These are phyloP conservation scores for Siderastrea radians DNA, from an alignment of 92 coral and sea anemone species.

Conservation along the genomic window DNA sequence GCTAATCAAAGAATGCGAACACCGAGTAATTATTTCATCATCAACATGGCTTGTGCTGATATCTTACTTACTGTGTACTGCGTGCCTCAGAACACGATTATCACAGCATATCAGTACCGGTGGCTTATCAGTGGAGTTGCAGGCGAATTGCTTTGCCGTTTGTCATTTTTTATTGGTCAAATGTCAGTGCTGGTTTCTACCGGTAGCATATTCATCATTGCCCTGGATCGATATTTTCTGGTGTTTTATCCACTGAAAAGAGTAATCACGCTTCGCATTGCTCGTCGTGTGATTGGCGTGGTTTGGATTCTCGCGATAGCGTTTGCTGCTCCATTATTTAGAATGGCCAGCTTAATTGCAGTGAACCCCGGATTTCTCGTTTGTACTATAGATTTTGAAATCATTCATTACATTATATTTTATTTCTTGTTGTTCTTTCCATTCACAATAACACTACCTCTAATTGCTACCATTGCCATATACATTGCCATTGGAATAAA, in stretches of 20 bases:
- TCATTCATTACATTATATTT: neutral
- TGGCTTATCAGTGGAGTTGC: constrained; percentile 70
- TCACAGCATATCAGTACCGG: constrained; percentile 20
- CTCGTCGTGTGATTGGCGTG: constrained; percentile 37
- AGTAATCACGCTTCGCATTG: constrained; percentile 34
- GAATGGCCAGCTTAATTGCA: constrained; percentile 24
- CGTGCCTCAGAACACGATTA: constrained; percentile 48
- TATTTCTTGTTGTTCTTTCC: constrained; percentile 49
- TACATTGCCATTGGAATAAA: constrained; percentile 77
- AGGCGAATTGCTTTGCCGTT: constrained; percentile 63
- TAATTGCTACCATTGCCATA: constrained; percentile 43
- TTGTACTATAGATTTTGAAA: constrained; percentile 33
- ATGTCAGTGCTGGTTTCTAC: constrained; percentile 70
- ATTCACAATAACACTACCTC: constrained; percentile 58
- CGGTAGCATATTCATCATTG: constrained; percentile 63
- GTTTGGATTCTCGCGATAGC: constrained; percentile 52
- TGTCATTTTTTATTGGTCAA: constrained; percentile 42
- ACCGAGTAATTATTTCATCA: constrained; percentile 73
- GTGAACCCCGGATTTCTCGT: neutral
- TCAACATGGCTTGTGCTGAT: constrained; percentile 74
- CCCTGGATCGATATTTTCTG: constrained; percentile 78
- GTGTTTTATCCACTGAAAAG: constrained; percentile 75
- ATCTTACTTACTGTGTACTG: constrained; percentile 43
- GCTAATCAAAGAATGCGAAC: constrained; percentile 66
- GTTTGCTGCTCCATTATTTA: constrained; percentile 60